These are phyloP conservation scores for Bactericera cockerelli DNA, from an alignment of 1,140 invertebrate genomes.

Conservation along the genomic window DNA sequence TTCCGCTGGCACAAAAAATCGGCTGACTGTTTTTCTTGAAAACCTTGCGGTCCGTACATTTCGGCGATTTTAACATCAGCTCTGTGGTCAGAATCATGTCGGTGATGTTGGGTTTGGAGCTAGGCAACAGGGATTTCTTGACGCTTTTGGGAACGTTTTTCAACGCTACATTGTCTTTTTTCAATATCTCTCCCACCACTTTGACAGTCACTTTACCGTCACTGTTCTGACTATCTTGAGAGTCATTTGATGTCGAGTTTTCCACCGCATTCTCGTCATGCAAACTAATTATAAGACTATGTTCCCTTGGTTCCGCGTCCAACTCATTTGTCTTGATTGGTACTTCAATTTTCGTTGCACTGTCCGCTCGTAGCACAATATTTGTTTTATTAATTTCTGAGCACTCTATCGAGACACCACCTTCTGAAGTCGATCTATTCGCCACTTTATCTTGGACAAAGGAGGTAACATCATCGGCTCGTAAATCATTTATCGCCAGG, in stretches of 20 bases:
- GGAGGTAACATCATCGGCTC: too few relatives aligned
- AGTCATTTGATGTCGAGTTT: too few relatives aligned
- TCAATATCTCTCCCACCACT: slow-evolving; percentile 13
- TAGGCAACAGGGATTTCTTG: background rate
- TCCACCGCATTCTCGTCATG: too few relatives aligned
- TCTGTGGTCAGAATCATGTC: background rate
- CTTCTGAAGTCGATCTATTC: background rate
- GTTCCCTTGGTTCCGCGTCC: too few relatives aligned
- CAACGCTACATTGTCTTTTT: background rate
- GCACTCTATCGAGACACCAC: background rate
- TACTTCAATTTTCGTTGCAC: background rate
- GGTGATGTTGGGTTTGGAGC: background rate
- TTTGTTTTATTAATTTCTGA: background rate
- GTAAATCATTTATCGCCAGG: too few relatives aligned
- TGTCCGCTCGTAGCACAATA: background rate
- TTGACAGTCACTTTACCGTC: slow-evolving; percentile 5
- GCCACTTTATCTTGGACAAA: too few relatives aligned
- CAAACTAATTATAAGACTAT: too few relatives aligned
- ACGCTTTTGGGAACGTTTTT: background rate
- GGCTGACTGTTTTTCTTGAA: background rate
- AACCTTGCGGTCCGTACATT: background rate
- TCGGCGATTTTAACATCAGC: background rate
- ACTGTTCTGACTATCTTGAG: too few relatives aligned
- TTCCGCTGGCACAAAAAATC: background rate
- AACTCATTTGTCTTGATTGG: too few relatives aligned